Evolutionary conservation across 64 coral and sea anemone genomes (phyloP).

Genomic region (Porites australiensis): DNA sequence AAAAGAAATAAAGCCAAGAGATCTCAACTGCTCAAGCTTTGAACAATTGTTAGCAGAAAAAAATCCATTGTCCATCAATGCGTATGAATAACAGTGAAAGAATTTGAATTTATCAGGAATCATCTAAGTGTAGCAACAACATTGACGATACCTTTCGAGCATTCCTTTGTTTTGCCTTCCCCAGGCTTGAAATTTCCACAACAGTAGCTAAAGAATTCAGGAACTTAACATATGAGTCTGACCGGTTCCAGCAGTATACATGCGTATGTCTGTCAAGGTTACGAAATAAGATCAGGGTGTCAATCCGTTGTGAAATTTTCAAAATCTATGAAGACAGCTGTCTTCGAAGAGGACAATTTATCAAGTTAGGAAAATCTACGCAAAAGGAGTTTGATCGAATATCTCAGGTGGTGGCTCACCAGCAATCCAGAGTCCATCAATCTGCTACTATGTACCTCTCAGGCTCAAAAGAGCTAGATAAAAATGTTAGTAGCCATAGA

Average conservation of each 20-base stretch:
- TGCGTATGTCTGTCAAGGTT: not conserved
- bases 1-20: not conserved
- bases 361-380: not conserved
- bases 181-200: not conserved
- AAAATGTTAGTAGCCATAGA: too few species aligned
- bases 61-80: not conserved
- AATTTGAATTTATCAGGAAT: not conserved
- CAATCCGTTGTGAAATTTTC: not conserved
- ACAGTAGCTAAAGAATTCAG: too few species aligned
- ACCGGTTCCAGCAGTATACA: not conserved
- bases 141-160: not conserved
- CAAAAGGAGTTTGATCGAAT: not conserved
- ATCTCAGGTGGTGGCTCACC: not conserved
- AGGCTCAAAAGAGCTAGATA: not conserved
- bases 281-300: too few species aligned
- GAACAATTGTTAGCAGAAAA: not conserved
- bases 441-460: not conserved
- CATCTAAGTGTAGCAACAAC: not conserved
- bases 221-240: not conserved
- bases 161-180: conserved; percentile 15
- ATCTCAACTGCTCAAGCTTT: too few species aligned
- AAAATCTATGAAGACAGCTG: not conserved
- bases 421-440: conserved; percentile 1
- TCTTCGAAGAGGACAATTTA: not conserved
- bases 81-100: not conserved